phyloP scores from a whole-genome alignment of 2,888 invertebrate species.

The Tolmerus cingulatus region DNA sequence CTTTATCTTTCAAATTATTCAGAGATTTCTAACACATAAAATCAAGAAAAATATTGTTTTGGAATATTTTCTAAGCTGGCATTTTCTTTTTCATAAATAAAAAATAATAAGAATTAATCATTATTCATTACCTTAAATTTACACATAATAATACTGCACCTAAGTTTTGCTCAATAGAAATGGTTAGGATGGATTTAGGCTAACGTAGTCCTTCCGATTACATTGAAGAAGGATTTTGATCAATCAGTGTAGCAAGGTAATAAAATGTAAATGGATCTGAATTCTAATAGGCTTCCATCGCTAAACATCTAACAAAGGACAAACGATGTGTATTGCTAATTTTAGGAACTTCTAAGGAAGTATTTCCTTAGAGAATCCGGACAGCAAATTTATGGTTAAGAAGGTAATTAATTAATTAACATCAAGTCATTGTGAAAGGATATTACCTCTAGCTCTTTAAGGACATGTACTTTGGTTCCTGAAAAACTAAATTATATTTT shows the following conservation, averaged over 20 bases:
- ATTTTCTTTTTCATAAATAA: too few species aligned
- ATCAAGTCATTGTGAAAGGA: background rate
- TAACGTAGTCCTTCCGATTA: background rate
- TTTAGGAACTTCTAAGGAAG: background rate
- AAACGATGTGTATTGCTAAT: background rate
- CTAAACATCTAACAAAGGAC: background rate
- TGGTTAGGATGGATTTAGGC: too few species aligned
- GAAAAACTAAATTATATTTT: background rate
- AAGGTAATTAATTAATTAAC: background rate
- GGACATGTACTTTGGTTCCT: background rate
- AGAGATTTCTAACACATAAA: too few species aligned
- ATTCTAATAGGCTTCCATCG: background rate
- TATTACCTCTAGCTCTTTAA: background rate
- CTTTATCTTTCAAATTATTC: too few species aligned
- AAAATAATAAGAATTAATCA: background rate
- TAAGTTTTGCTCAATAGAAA: background rate
- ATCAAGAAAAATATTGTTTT: too few species aligned
- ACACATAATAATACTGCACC: background rate
- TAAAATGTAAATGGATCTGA: background rate
- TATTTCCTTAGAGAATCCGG: background rate
- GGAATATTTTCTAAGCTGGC: too few species aligned
- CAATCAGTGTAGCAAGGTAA: background rate
- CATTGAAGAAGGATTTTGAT: background rate
- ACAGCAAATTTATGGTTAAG: background rate
- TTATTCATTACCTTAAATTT: background rate